Percentiles rank a stretch among this genome's conserved stretches.
These are phyloP conservation scores for Coreius guichenoti DNA, from an alignment of 2,797 vertebrate genomes.

Conservation along the genomic window DNA sequence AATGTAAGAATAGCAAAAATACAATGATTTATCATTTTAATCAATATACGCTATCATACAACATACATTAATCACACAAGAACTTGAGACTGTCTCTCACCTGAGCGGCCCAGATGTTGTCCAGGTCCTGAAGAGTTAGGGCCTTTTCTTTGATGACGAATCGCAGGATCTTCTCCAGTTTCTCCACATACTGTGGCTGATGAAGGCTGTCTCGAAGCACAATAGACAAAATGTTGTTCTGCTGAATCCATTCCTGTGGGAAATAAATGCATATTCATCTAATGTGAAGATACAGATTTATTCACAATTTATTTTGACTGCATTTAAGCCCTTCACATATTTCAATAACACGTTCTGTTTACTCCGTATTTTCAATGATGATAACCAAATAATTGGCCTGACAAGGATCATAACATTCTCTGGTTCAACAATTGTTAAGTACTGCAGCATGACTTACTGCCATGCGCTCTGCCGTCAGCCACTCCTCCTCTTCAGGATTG, in stretches of 20 bases:
- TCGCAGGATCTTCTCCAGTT: constrained; percentile 98
- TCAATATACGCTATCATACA: neutral
- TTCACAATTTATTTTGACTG: neutral
- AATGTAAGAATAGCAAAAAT: neutral
- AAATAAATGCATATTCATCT: constrained; percentile 20
- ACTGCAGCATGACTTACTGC: constrained; percentile 82
- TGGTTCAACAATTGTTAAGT: neutral
- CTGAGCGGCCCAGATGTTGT: constrained; percentile 99
- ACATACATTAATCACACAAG: neutral
- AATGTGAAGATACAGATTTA: neutral
- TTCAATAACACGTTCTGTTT: neutral
- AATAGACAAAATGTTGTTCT: constrained; percentile 98
- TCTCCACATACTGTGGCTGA: constrained; percentile 98
- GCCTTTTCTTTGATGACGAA: constrained; percentile 99
- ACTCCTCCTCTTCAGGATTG: constrained; percentile 98
- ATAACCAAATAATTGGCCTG: neutral
- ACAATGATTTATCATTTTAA: neutral
- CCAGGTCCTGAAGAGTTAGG: constrained; percentile 96
- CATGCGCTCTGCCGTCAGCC: constrained; percentile 99
- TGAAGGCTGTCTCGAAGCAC: constrained; percentile 98
- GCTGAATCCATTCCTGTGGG: constrained; percentile 97
- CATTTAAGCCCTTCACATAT: neutral
- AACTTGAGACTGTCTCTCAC: constrained; percentile 69
- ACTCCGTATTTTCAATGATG: neutral
- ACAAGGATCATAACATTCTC: neutral